phyloP scores from a whole-genome alignment of 2,113 vertebrate species.

The Mesocricetus auratus region DNA sequence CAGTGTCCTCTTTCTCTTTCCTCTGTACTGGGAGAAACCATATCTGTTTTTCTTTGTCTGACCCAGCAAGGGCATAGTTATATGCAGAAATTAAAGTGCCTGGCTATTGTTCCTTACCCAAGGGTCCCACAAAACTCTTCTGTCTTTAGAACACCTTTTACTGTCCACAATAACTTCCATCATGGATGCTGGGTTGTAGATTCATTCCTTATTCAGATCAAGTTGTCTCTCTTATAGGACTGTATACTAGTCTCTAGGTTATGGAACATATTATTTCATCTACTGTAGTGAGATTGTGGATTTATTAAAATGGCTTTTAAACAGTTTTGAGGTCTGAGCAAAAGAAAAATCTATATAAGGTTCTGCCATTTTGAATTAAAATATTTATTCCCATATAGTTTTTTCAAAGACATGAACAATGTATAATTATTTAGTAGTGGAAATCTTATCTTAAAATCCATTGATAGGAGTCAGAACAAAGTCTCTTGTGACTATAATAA shows the following conservation, averaged over 20 bases:
- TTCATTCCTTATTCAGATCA: not conserved
- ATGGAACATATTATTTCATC: not conserved
- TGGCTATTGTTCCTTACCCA: not conserved
- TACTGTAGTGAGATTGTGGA: not conserved
- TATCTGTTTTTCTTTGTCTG: not conserved
- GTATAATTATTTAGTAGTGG: not conserved
- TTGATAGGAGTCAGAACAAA: not conserved
- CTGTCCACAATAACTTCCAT: not conserved
- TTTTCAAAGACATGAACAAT: not conserved
- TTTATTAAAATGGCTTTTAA: constrained; percentile 31
- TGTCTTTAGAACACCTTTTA: not conserved
- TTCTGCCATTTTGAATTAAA: constrained; percentile 14
- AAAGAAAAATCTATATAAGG: not conserved
- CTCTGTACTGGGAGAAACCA: not conserved
- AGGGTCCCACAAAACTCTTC: not conserved
- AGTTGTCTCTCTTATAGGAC: constrained; percentile 5
- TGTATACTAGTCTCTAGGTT: not conserved
- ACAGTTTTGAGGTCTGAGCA: not conserved
- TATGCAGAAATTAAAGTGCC: not conserved
- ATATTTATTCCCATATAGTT: not conserved
- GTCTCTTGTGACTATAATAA: not conserved
- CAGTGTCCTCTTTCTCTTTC: not conserved
- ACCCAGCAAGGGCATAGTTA: not conserved
- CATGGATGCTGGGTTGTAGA: not conserved
- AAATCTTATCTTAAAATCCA: not conserved